Base-by-base conservation (phyloP, 53 echinoderm and acorn worm genomes). In the Crossaster papposus region DNA sequence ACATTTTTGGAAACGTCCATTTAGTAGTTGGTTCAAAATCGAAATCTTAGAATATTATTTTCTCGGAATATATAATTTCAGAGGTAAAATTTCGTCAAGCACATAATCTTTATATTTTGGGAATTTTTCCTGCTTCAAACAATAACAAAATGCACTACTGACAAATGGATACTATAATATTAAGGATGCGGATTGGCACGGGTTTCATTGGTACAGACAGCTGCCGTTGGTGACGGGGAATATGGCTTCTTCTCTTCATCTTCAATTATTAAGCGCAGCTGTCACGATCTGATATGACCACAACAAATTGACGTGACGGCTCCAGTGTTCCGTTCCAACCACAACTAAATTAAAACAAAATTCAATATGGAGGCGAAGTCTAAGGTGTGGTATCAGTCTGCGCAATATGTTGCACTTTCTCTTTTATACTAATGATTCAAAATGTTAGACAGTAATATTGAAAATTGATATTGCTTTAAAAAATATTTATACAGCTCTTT, bases 211-310 rank as follows among this genome's bases (percentile, higher is more conserved):
- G 28, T 68, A 4, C 28, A 5, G 68, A 17, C 71, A 72, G 31
- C 72, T 52, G 84, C 70, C 72, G 72, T 36, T 10, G 32, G 52
- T 14, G 18, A 30, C 20, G 84, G 24, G 6, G 28, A 26, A 18
- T 11, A 18, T 68, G 28, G 31, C 63, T 87, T 24, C 34, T n/a
- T 35, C 30, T 34, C 26, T 77, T 58, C 35, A 76, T 11, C 24
- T 15, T 9, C 17, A n/a, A 75, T 58, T 51, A 77, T 63, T 58
- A 87, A 77, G 35, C n/a, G 63, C 77, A 87, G 87, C 87, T 87
- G 87, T 87, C 77, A 87, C 37, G 2, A 23, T 62, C 23, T 58
- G 87, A 87, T 75, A 87, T 38, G 77, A 37, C 72, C 76, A 58
- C 22, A 9, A 23, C 54, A 20, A 62, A 87, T 87, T 75, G 77